phyloP scores from a whole-genome alignment of 2,113 vertebrate species.

The Caloenas nicobarica region DNA sequence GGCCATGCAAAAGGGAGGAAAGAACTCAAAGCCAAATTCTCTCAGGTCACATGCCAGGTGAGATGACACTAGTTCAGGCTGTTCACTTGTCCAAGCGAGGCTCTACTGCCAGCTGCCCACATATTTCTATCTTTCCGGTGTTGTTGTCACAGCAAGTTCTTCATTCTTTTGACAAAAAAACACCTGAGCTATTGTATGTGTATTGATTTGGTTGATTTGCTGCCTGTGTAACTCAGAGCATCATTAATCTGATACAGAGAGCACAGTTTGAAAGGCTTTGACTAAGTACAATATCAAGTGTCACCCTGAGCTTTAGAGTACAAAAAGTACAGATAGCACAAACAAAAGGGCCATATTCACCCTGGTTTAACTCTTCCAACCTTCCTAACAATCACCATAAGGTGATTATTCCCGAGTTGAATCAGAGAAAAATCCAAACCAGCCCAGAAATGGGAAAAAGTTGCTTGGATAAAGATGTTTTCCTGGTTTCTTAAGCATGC shows the following conservation, averaged over 20 bases:
- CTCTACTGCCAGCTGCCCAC: slow-evolving; percentile 63
- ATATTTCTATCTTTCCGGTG: slow-evolving; percentile 47
- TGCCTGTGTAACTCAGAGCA: slow-evolving; percentile 55
- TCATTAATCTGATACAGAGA: slow-evolving; percentile 66
- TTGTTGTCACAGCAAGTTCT: slow-evolving; percentile 69
- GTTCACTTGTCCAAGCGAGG: slow-evolving; percentile 41
- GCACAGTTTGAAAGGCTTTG: slow-evolving; percentile 55
- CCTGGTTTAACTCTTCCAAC: slow-evolving; percentile 24
- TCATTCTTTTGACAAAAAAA: slow-evolving; percentile 55
- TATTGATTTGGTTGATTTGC: slow-evolving; percentile 70
- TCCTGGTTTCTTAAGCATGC: background rate
- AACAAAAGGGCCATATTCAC: slow-evolving; percentile 38
- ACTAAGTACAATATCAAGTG: slow-evolving; percentile 55
- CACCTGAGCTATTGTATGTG: slow-evolving; percentile 55
- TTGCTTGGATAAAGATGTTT: background rate
- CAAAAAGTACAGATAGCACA: slow-evolving; percentile 57
- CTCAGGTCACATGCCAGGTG: slow-evolving; percentile 57
- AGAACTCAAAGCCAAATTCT: slow-evolving; percentile 41
- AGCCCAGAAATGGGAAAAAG: background rate
- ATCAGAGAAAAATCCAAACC: background rate
- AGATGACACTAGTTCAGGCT: slow-evolving; percentile 46
- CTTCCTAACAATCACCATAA: background rate
- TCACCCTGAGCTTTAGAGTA: slow-evolving; percentile 39
- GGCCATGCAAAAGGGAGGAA: slow-evolving; percentile 31
- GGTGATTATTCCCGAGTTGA: background rate